These are phyloP conservation scores for Pristionchus entomophagus DNA, from an alignment of 2,888 invertebrate species.

Conservation along the genomic window DNA sequence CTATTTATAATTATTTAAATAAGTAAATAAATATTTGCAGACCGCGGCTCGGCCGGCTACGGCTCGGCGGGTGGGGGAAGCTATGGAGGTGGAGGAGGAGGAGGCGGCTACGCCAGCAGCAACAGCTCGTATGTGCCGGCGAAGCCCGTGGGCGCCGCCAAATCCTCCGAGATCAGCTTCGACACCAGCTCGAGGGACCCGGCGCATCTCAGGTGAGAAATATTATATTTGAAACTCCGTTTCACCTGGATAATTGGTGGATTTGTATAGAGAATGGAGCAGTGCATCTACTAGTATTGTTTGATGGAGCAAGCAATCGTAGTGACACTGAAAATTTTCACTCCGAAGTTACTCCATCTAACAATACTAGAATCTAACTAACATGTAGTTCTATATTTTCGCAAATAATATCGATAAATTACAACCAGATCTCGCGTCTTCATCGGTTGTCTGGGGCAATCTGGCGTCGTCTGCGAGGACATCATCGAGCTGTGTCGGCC, in stretches of 20 bases:
- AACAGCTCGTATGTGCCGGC: too few species aligned
- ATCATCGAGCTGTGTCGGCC: constrained; percentile 43
- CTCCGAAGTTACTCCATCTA: too few species aligned
- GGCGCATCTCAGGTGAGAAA: constrained; percentile 12
- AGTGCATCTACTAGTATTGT: too few species aligned
- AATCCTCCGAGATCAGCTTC: constrained; percentile 29
- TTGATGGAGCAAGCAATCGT: too few species aligned
- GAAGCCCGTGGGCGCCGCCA: neutral
- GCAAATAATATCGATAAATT: too few species aligned
- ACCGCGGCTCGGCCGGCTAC: neutral
- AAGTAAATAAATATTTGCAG: too few species aligned
- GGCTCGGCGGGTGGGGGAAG: too few species aligned
- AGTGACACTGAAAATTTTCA: too few species aligned
- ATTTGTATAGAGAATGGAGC: too few species aligned
- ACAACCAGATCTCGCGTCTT: constrained; percentile 48
- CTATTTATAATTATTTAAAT: too few species aligned
- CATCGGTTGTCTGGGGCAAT: neutral
- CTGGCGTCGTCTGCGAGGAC: constrained; percentile 26
- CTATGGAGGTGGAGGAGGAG: neutral
- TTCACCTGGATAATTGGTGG: neutral
- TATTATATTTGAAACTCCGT: neutral
- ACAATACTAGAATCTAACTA: too few species aligned
- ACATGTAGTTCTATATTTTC: too few species aligned
- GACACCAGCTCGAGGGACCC: constrained; percentile 45
- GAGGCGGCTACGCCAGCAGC: neutral